Evolutionary conservation across 2,888 invertebrate species (phyloP).

Genomic region (Harpagoxenus sublaevis): DNA sequence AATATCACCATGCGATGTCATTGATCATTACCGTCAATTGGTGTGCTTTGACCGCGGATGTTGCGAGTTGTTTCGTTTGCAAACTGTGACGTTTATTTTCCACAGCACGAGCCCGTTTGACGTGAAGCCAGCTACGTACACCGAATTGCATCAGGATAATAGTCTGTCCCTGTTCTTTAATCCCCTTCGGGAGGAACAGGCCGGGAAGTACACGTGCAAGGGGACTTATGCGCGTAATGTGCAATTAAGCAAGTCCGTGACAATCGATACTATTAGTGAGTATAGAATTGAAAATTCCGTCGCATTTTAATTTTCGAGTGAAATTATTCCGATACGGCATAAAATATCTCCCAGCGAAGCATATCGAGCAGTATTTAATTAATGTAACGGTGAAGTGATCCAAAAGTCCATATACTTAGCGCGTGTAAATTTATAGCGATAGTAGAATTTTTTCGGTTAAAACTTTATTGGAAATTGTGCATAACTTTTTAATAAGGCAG

Average conservation of each 20-base stretch:
- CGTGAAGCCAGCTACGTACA: conserved; percentile 89
- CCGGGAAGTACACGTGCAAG: conserved; percentile 93
- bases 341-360: not conserved
- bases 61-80: not conserved
- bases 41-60: conserved; percentile 3
- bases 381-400: not conserved
- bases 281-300: not conserved
- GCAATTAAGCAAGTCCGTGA: conserved; percentile 89
- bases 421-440: not conserved
- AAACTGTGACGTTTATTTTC: conserved; percentile 52
- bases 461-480: not conserved
- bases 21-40: conserved; percentile 44
- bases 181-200: conserved; percentile 91
- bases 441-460: not conserved
- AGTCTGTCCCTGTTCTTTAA: conserved; percentile 92
- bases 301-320: not conserved
- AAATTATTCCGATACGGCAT: conserved; percentile 12
- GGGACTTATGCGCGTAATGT: conserved; percentile 93
- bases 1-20: not conserved
- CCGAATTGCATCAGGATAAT: conserved; percentile 89
- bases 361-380: conserved; percentile 11
- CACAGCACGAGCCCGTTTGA: conserved; percentile 59
- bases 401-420: not conserved
- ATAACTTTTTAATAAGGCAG: not conserved
- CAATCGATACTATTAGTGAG: conserved; percentile 92